Evolutionary conservation across 2,888 invertebrate genomes (phyloP).

Genomic region (Drosophila colorata): DNA sequence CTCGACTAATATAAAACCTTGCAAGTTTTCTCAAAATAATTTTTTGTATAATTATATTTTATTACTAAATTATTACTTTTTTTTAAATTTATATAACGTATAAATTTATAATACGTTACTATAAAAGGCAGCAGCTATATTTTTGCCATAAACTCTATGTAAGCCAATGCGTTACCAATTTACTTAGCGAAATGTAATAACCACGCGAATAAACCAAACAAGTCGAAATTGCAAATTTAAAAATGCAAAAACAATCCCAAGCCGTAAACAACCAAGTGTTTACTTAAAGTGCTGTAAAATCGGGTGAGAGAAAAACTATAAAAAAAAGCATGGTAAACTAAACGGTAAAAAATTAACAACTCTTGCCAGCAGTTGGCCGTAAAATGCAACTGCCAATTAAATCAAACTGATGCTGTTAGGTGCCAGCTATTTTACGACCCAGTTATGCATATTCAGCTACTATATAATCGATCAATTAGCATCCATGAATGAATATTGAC

Average conservation of each 20-base stretch:
- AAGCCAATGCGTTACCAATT: not conserved
- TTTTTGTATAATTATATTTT: too few relatives aligned
- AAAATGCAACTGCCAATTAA: constrained; percentile 4
- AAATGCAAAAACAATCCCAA: constrained; percentile 32
- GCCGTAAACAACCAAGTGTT: constrained; percentile 40
- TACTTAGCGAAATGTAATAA: not conserved
- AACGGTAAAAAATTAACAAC: constrained; percentile 7
- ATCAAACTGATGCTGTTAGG: constrained; percentile 2
- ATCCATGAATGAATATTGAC: constrained; percentile 24
- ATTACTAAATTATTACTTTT: too few relatives aligned
- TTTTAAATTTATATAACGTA: too few relatives aligned
- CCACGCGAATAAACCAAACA: not conserved
- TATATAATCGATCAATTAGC: constrained; percentile 28
- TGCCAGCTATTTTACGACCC: constrained; percentile 6
- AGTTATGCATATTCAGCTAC: constrained; percentile 5
- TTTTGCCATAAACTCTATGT: too few relatives aligned
- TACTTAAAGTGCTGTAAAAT: constrained; percentile 11
- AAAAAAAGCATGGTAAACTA: not conserved
- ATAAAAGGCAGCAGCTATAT: too few relatives aligned
- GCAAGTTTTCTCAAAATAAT: too few relatives aligned
- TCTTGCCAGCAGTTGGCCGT: constrained; percentile 7
- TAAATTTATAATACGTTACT: too few relatives aligned
- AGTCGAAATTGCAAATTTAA: constrained; percentile 10
- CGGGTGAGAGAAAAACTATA: not conserved
- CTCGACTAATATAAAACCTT: too few relatives aligned